Evolutionary conservation across 2,888 invertebrate genomes (phyloP).

Genomic region (Pachycephus smyrnensis): DNA sequence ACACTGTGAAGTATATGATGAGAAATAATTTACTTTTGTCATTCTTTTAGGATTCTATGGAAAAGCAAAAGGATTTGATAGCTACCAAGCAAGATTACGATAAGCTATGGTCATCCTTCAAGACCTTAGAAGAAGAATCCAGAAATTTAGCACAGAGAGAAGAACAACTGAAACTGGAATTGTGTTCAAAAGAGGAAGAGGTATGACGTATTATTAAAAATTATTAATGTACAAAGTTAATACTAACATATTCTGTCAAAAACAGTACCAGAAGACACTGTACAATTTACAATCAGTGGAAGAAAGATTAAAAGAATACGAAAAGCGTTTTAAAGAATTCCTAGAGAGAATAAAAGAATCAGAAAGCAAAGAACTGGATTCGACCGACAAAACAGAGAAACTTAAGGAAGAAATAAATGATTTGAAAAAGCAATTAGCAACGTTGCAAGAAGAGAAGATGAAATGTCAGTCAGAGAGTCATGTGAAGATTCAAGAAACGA

Average conservation of each 20-base stretch:
- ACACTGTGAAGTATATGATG: not conserved
- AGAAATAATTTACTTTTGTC: not conserved
- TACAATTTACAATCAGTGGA: not conserved
- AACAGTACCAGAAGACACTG: not conserved
- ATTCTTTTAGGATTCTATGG: not conserved
- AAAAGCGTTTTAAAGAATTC: not conserved
- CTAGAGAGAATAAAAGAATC: not conserved
- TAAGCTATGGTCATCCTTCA: not conserved
- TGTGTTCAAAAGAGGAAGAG: not conserved
- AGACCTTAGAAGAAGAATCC: not conserved
- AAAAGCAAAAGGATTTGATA: not conserved
- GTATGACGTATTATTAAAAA: not conserved
- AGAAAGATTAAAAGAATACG: not conserved
- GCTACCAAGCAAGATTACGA: not conserved
- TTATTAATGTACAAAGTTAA: not conserved
- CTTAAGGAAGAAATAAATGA: slow-evolving; percentile 20
- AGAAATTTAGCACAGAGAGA: not conserved
- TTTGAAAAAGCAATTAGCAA: slow-evolving; percentile 14
- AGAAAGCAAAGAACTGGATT: not conserved
- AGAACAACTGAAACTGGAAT: not conserved
- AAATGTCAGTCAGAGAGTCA: not conserved
- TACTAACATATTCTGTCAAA: not conserved
- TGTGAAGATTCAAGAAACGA: not conserved
- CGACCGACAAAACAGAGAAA: slow-evolving; percentile 7
- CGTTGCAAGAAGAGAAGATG: not conserved